Base-by-base conservation (phyloP, 2,113 vertebrate genomes). In the Bos javanicus region DNA sequence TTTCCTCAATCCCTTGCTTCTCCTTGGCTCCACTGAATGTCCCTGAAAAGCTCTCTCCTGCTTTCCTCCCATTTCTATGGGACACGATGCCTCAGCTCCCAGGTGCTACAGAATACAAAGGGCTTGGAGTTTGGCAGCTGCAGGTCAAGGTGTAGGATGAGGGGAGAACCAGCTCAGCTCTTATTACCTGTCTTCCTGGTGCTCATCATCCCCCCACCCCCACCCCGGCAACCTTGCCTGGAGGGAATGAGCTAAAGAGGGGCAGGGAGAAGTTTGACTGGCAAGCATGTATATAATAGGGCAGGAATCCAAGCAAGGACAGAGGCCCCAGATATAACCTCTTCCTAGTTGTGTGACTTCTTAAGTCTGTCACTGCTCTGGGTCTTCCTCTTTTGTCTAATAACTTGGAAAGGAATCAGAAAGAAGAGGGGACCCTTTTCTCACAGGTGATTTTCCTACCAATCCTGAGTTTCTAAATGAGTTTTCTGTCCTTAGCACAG, bases 61-160 rank as follows among this genome's bases (percentile, higher is more conserved):
- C 23, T 62, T 97, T 83, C 84, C 56, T 87, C 80, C 50, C n/a
- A 39, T 87, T 80, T 57, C 57, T 30, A 12, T 56, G 57, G 36
- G 60, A 52, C 28, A 21, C 59, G 90, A 78, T 48, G 56, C 19
- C 62, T 96, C 1, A 0, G 67, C 80, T 94, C 74, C 60, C 76
- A 96, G 81, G 76, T 85, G 85, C 90, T 94, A 54, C 46, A 36
- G 92, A 76, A 81, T 52, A 88, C 39, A 76, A 85, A 97, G 43
- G 57, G 5, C 43, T 90, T 89, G n/a, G 25, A 92, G 62, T 21
- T 54, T 64, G 64, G 91, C 28, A 85, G 54, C 85, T 97, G 19
- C 95, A 28, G 23, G 2, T 91, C 7, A 5, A 54, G 54, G 33
- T 3, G 0, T 90, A 33, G 30, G 8, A 11, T n/a, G 16, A 78